These are phyloP conservation scores for Mycetomoellerius zeteki DNA, from an alignment of 1,140 invertebrate species.

Conservation along the genomic window DNA sequence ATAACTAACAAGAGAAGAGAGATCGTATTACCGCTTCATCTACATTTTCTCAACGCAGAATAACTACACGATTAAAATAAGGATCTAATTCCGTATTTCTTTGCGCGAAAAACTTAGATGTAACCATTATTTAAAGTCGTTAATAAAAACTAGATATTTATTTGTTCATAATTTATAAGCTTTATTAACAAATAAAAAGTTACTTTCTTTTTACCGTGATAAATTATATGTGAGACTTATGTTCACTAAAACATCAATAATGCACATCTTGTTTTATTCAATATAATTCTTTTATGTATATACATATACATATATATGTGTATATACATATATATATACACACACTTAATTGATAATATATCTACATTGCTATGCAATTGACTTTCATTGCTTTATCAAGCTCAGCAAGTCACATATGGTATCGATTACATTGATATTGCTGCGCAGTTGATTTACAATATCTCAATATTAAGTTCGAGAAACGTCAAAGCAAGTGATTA, in stretches of 20 bases:
- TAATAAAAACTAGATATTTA: background rate
- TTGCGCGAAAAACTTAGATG: background rate
- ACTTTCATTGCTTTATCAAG: constrained; percentile 3
- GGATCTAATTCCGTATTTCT: background rate
- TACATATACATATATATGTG: too few species aligned
- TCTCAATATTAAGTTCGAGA: constrained; percentile 9
- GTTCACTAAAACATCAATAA: background rate
- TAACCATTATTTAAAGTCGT: background rate
- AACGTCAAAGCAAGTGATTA: constrained; percentile 5
- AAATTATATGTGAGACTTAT: background rate
- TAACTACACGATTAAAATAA: background rate
- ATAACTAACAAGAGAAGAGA: background rate
- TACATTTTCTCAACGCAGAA: constrained; percentile 9
- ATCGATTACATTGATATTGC: constrained; percentile 7
- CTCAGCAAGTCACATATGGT: background rate
- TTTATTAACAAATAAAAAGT: constrained; percentile 17
- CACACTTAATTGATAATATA: background rate
- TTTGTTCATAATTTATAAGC: background rate
- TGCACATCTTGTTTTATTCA: background rate
- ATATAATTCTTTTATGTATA: background rate
- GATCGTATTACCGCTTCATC: background rate
- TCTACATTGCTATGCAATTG: background rate
- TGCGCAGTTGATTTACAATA: background rate
- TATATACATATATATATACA: background rate
- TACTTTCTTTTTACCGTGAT: background rate